Base-by-base conservation (phyloP, 2,113 vertebrate genomes). In the Egretta garzetta region DNA sequence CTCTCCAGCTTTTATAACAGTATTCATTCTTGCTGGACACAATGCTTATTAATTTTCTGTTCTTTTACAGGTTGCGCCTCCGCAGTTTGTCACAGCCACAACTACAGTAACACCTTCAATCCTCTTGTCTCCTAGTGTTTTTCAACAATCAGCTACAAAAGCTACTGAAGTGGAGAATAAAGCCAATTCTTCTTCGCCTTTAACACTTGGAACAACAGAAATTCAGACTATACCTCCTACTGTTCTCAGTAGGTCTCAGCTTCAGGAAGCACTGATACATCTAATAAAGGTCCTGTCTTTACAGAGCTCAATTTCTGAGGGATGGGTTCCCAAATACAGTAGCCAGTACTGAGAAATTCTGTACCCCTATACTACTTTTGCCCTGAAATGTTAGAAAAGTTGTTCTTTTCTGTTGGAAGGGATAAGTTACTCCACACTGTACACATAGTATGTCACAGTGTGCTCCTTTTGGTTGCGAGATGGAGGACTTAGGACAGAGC, bases 81-180 rank as follows among this genome's bases (percentile, higher is more conserved):
- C 98, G 13, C 98, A 98, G 91, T 98, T 99, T 68, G 98, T 96
- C 90, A 96, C 99, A 67, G 95, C 97, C 63, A 96, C 98, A 4
- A 98, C 98, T 10, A 97, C 98, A 53, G 96, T 96, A 83, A 95
- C 95, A 0, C 94, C 98, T 41, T 99, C 99, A 20, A 91, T 99
- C 88, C 99, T 99, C 41, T 98, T 99, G 72, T 99, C 99, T 64
- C 99, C 99, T 12, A 99, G 99, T 88, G 99, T 98, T 86, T 99
- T 99, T 95, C 99, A 99, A 97, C 99, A 99, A 75, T 98, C 99
- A 4, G 49, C 96, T 62, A 91, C 91, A 91, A 99, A 99, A 95
- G 75, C 97, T n/a, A 37, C 97, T 53, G 98, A 99, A 84, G 92
- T 96, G 22, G 98, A 98, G n/a, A 98, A 87, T 90, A 98, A 98